phyloP scores from a whole-genome alignment of 2,888 invertebrate genomes.

The Subacronicta megacephala region DNA sequence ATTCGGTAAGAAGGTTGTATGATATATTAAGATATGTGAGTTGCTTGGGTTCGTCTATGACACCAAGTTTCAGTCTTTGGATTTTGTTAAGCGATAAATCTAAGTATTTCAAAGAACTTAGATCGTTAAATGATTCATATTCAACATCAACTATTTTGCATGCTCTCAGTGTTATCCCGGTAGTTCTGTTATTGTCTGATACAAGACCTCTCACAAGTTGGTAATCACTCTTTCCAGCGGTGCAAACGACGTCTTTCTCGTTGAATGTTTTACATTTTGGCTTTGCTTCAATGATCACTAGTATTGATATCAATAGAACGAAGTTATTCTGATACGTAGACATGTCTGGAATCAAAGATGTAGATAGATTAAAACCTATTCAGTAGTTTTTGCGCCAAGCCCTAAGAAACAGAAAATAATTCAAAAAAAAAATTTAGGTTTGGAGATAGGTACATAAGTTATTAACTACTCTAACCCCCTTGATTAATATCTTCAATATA shows the following conservation, averaged over 20 bases:
- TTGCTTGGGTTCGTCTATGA: constrained; percentile 53
- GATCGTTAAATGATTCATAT: constrained; percentile 56
- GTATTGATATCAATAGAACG: constrained; percentile 10
- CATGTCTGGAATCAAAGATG: constrained; percentile 49
- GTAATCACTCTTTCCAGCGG: constrained; percentile 53
- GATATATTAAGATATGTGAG: constrained; percentile 57
- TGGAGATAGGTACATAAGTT: too few species aligned
- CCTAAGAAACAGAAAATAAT: too few species aligned
- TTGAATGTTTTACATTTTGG: constrained; percentile 52
- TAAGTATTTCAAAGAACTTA: constrained; percentile 50
- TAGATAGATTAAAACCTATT: too few species aligned
- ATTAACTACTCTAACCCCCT: too few species aligned
- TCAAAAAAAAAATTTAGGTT: too few species aligned
- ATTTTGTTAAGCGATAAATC: constrained; percentile 63
- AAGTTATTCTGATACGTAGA: constrained; percentile 5
- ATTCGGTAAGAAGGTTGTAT: constrained; percentile 52
- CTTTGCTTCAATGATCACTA: constrained; percentile 38
- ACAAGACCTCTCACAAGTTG: constrained; percentile 62
- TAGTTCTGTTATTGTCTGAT: constrained; percentile 63
- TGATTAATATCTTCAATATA: too few species aligned
- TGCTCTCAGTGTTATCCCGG: constrained; percentile 54
- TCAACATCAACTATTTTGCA: constrained; percentile 63
- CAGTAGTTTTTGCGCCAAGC: too few species aligned
- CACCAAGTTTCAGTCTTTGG: constrained; percentile 50
- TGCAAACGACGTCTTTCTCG: constrained; percentile 52